Base-by-base conservation (phyloP, 2,113 vertebrate species). In the Verasper variegatus region DNA sequence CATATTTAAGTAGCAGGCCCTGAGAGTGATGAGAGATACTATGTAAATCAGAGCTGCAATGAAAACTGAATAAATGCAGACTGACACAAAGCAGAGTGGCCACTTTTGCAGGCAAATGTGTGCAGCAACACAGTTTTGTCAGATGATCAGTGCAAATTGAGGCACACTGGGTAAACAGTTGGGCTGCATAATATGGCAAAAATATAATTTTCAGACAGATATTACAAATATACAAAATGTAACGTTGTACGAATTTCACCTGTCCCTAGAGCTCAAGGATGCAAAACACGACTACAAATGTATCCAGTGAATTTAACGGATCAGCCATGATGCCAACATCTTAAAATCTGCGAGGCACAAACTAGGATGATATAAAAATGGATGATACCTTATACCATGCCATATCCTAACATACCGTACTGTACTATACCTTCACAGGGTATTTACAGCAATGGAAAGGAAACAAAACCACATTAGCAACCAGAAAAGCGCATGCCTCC, bases 1-100 rank as follows among this genome's bases (percentile, higher is more conserved):
- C 51, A 85, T 54, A 55, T 66, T 76, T 35, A 79, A 69, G 47
- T 15, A 82, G 21, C 23, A 65, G 26, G 40, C 20, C 62, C 10
- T 14, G 47, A 58, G 24, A 78, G 60, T 62, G 42, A 42, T 52
- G 31, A 68, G 65, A 56, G 7, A 78, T 14, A 74, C 61, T 73
- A 66, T 61, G 54, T 17, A 68, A 73, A 69, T 74, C 13, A 71
- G 51, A 71, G 21, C 1, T 71, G 62, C 13, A 71, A 57, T 21
- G 4, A 77, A 68, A 77, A 64, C 26, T 26, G 61, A 45, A 42
- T 69, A 60, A 76, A 68, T 56, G 49, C 62, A 73, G 49, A 68
- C 63, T 15, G 60, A 20, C 42, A 66, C 59, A 75, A 60, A 60
- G 35, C 49, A 81, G 56, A 83, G 47, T 18, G 37, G 27, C 40